Conservation (phyloP, 2,888 invertebrate genomes). For the Spisula subtruncata region DNA sequence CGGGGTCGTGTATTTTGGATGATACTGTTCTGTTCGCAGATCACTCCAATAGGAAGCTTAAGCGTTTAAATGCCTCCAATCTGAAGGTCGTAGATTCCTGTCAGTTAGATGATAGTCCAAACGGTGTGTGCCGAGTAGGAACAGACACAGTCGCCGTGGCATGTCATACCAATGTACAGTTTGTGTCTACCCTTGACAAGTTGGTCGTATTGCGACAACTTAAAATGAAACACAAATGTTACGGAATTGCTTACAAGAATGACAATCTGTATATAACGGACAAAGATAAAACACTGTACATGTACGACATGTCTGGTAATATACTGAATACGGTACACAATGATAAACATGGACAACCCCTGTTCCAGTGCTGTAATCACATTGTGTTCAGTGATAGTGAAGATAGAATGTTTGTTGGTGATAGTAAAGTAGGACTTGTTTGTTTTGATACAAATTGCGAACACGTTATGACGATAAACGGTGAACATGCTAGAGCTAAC, state of each 20-base stretch:
- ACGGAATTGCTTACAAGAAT: neutral
- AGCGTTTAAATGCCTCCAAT: neutral
- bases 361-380: too few species aligned
- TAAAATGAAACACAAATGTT: neutral
- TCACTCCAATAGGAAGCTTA: neutral
- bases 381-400: too few species aligned
- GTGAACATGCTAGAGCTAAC: too few species aligned
- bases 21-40: neutral
- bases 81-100: neutral
- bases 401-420: neutral
- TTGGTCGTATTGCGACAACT: too few species aligned
- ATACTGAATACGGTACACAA: too few species aligned
- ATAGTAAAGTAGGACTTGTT: neutral
- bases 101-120: neutral
- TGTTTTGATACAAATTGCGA: too few species aligned
- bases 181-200: neutral
- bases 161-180: neutral
- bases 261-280: too few species aligned
- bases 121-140: neutral
- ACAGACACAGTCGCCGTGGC: neutral
- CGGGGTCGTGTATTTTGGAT: neutral
- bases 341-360: too few species aligned
- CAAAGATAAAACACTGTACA: too few species aligned
- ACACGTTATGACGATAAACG: too few species aligned
- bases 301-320: too few species aligned